These are phyloP conservation scores for Salvelinus sp. DNA, from an alignment of 2,113 vertebrate genomes.

Conservation along the genomic window DNA sequence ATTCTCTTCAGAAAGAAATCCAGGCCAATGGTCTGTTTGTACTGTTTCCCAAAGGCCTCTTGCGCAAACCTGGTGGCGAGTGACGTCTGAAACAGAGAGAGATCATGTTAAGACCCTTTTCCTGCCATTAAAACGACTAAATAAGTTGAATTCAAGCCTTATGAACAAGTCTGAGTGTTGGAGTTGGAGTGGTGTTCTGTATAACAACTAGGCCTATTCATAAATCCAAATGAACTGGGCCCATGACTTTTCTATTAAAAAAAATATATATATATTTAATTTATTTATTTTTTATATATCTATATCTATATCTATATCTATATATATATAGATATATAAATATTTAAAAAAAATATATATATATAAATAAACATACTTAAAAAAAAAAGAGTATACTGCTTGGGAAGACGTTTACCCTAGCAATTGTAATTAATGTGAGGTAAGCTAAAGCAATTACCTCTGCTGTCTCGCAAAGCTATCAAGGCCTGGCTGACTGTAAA, in stretches of 20 bases:
- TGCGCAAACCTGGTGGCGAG: constrained; percentile 94
- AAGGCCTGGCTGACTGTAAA: constrained; percentile 46
- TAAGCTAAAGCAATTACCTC: constrained; percentile 39
- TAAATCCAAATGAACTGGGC: neutral
- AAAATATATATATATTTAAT: too few relatives aligned
- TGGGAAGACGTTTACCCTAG: constrained; percentile 16
- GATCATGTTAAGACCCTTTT: constrained; percentile 14
- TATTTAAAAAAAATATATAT: too few relatives aligned
- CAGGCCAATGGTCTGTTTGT: constrained; percentile 98
- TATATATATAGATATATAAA: too few relatives aligned
- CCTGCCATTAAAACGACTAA: neutral
- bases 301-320: too few relatives aligned
- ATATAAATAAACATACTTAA: neutral
- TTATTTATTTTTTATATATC: too few relatives aligned
- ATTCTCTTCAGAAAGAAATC: constrained; percentile 99
- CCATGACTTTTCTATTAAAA: neutral
- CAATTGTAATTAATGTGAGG: neutral
- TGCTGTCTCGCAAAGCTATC: constrained; percentile 24
- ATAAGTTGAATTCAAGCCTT: neutral
- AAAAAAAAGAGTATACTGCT: constrained; percentile 21
- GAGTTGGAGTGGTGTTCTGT: neutral
- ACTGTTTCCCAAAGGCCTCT: constrained; percentile 98
- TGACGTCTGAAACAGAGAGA: constrained; percentile 87
- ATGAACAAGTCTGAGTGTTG: too few relatives aligned
- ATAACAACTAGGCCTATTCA: constrained; percentile 7